These are phyloP conservation scores for Rhamnusium bicolor DNA, from an alignment of 2,888 invertebrate genomes.

Conservation along the genomic window DNA sequence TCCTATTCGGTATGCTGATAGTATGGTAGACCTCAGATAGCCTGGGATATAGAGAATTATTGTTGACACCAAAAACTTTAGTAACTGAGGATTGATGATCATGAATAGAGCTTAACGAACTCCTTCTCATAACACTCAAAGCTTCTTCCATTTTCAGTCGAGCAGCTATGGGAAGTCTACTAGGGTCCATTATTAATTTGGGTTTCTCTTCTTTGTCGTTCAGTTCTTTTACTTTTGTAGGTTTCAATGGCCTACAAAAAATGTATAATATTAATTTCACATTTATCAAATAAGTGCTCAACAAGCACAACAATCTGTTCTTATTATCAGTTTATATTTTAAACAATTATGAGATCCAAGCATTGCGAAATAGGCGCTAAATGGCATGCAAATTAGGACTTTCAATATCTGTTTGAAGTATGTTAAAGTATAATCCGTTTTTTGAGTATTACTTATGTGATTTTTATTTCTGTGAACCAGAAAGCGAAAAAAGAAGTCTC, in stretches of 20 bases:
- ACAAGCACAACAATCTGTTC: no score
- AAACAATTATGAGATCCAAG: no score
- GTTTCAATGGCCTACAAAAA: constrained; percentile 85
- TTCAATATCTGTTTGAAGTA: no score
- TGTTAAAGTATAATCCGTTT: no score
- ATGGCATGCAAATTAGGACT: no score
- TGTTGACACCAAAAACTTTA: constrained; percentile 64
- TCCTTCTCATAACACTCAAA: constrained; percentile 59
- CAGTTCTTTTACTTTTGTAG: constrained; percentile 77
- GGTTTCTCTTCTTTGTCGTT: constrained; percentile 57
- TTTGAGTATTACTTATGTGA: no score
- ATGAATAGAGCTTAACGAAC: constrained; percentile 53
- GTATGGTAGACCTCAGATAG: constrained; percentile 78
- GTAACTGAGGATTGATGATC: constrained; percentile 64
- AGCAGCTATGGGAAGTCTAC: constrained; percentile 62
- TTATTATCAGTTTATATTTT: no score
- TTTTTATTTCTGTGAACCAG: no score
- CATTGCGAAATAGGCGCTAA: no score
- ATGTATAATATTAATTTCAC: no score
- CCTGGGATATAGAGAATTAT: constrained; percentile 79
- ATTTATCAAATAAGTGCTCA: no score
- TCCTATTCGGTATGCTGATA: constrained; percentile 63
- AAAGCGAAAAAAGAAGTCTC: no score
- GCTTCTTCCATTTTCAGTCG: constrained; percentile 67
- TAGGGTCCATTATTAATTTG: constrained; percentile 70